Evolutionary conservation across 2,888 invertebrate genomes (phyloP), one percentile per base, ranked within the genome.

Genomic region (Chrysina gloriosa): DNA sequence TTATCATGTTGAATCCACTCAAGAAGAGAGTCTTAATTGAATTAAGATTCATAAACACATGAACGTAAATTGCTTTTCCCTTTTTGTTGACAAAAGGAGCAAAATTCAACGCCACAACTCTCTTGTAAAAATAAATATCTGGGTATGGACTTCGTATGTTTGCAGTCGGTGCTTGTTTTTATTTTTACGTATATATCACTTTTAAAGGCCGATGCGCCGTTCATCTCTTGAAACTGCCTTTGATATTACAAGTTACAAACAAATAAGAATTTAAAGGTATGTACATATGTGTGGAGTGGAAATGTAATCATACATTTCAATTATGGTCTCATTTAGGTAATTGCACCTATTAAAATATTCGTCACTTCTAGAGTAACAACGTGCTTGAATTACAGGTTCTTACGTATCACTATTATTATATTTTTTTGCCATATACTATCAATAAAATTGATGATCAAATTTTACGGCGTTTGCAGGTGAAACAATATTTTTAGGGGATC

Each of bases 31-130:
- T 42, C 42, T 61, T 61, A 61, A 61, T 61, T 61, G 27, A 61
- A 61, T 61, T 61, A 61, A 61, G 58, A 61, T 61, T 42, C 58
- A 61, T 61, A 61, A 61, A 61, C 58, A 61, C 45, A 36, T 61
- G 58, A 45, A 42, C 58, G 58, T 61, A 61, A 61, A 61, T 61
- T 61, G 45, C 58, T 45, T 29, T 27, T 14, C 9, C 42, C 42
- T 27, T 42, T 16, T 61, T 61, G 42, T 61, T 61, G 58, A 61
- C 58, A 61, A 61, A 61, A 61, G 58, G 45, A 61, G 45, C 58
- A 61, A 61, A 61, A 58, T 61, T 25, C 16, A 45, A 42, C 58
- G n/a, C 25, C 58, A 39, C 36, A 2, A 25, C 39, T 61, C 58
- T 61, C 42, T 25, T 61, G 27, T 61, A 61, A 61, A 61, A 61